Evolutionary conservation across 2,797 vertebrate species (phyloP), one percentile per base, ranked within the genome.

Genomic region (Smutsia gigantea): DNA sequence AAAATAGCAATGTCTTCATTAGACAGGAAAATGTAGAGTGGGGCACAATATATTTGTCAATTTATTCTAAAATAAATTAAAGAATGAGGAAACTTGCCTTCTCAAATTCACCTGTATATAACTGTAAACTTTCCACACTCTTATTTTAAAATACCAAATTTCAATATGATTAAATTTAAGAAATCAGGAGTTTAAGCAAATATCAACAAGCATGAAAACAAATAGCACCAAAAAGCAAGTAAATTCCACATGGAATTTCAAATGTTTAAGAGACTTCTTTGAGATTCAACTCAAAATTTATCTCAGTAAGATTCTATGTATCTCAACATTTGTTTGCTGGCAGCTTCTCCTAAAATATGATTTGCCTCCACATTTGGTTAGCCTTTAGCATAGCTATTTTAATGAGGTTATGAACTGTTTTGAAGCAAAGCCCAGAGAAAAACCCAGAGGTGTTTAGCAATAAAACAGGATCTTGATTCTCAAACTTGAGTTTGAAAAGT

Each of bases 381-480:
- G 51, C 17, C 55, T 85, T 93, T 61, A 68, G 51, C 46, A 42
- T 23, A 61, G n/a, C 14, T 82, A 19, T 81, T 90, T 94, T 81
- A 79, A 81, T 75, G 25, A 83, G 21, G 31, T 49, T 42, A 57
- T 85, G 12, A 49, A 55, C 31, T 66, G 8, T 29, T 87, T 69
- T n/a, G 29, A 61, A 96, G 82, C 1, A 61, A 83, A 89, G 37
- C 55, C 42, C 31, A 55, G 10, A 71, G 21, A 86, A 83, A 84
- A 92, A n/a, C 29, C 14, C 64, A 61, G 13, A 75, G 8, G 34
- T 61, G 7, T 61, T 79, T 87, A 39, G 42, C 61, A 37, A 7
- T 69, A 91, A 96, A 93, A 90, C 29, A 55, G 31, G 27, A 39
- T 77, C 64, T 93, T 87, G 11, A n/a, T 71, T 94, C 77, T 94